phyloP scores from a whole-genome alignment of 2,113 vertebrate species.

The Alethe diademata region DNA sequence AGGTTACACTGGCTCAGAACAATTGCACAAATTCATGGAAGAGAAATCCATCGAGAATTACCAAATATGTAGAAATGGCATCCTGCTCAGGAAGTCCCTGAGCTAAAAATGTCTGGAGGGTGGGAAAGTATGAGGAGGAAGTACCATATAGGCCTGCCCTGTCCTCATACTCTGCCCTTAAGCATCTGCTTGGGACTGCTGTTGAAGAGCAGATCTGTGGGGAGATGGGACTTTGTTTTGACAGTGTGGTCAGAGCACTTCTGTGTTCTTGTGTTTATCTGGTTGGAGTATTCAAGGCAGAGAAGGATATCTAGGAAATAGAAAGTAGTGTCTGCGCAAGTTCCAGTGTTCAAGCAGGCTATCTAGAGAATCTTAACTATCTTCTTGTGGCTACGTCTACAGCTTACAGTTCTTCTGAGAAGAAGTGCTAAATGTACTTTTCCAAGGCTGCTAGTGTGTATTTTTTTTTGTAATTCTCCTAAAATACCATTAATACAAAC shows the following conservation, averaged over 20 bases:
- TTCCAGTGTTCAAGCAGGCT: not conserved
- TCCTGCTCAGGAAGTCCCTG: slow-evolving; percentile 48
- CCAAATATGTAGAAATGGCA: slow-evolving; percentile 61
- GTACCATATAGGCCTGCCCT: not conserved
- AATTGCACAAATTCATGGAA: slow-evolving; percentile 40
- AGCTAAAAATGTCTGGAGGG: slow-evolving; percentile 51
- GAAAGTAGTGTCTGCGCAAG: not conserved
- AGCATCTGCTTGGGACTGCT: not conserved
- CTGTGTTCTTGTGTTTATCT: not conserved
- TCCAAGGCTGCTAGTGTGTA: not conserved
- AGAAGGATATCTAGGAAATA: not conserved
- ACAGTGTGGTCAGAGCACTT: not conserved
- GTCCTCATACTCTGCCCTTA: not conserved
- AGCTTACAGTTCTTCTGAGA: not conserved
- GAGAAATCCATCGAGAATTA: slow-evolving; percentile 31
- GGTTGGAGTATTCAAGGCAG: not conserved
- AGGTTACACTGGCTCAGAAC: not conserved
- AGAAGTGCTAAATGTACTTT: not conserved
- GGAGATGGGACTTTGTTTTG: not conserved
- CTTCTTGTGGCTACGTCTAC: not conserved
- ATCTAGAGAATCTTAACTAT: not conserved
- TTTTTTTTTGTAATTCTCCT: not conserved
- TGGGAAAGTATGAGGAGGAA: slow-evolving; percentile 56
- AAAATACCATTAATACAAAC: not conserved
- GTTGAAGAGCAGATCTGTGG: not conserved